Percentiles rank a stretch among this genome's conserved stretches.
phyloP scores from a whole-genome alignment of 2,888 invertebrate genomes.

The Syrista parreyssii region DNA sequence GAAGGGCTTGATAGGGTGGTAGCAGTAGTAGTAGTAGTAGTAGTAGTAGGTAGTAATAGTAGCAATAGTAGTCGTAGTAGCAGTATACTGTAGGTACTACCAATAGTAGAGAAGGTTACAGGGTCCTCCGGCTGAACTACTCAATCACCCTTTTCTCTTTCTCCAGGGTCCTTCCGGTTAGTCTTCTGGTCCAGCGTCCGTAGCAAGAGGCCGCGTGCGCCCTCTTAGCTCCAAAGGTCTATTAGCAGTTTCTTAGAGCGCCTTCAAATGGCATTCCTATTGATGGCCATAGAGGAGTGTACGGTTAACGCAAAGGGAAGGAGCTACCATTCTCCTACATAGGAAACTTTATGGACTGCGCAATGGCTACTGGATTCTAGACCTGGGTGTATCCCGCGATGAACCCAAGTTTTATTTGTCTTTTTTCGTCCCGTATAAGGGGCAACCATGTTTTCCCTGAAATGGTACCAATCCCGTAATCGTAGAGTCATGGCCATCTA shows the following conservation, averaged over 20 bases:
- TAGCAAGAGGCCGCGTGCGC: constrained; percentile 29
- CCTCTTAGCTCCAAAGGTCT: constrained; percentile 38
- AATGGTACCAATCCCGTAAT: neutral
- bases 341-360: constrained; percentile 59
- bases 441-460: neutral
- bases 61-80: neutral
- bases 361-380: constrained; percentile 45
- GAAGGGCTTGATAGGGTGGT: neutral
- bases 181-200: constrained; percentile 19
- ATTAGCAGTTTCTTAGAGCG: constrained; percentile 64
- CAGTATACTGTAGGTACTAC: neutral
- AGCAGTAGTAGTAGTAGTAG: neutral
- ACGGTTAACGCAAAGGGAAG: constrained; percentile 47
- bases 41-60: neutral
- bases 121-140: constrained; percentile 42
- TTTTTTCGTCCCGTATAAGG: neutral
- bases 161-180: constrained; percentile 28
- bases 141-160: constrained; percentile 40
- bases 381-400: neutral
- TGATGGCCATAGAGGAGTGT: constrained; percentile 51
- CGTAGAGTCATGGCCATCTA: neutral
- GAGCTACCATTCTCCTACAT: constrained; percentile 41
- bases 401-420: neutral
- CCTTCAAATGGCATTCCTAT: constrained; percentile 60
- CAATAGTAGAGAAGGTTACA: constrained; percentile 19